These are phyloP conservation scores for Gulo gulo DNA, from an alignment of 2,113 vertebrate genomes.

Conservation along the genomic window DNA sequence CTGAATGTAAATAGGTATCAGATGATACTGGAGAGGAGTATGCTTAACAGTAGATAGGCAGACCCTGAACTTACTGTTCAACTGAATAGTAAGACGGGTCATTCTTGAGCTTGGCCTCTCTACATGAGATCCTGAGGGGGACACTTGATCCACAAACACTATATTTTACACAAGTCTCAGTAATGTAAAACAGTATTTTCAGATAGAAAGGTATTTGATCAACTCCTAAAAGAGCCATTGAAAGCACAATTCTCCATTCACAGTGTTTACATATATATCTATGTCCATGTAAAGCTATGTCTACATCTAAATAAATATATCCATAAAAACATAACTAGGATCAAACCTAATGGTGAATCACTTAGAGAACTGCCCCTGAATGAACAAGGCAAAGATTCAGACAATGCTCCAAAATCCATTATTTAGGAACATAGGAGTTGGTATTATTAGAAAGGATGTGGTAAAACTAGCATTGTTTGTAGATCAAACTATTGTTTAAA, in stretches of 20 bases:
- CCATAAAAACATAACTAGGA: not conserved
- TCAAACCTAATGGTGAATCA: not conserved
- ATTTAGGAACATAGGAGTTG: not conserved
- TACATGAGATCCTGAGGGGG: not conserved
- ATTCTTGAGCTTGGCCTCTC: not conserved
- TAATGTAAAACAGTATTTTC: not conserved
- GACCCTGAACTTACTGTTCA: not conserved
- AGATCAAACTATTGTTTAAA: not conserved
- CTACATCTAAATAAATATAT: not conserved
- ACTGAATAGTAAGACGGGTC: not conserved
- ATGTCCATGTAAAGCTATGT: not conserved
- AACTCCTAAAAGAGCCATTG: not conserved
- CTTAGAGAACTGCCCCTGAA: not conserved
- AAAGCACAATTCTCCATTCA: not conserved
- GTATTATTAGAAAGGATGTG: not conserved
- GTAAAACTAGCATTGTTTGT: not conserved
- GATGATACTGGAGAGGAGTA: not conserved
- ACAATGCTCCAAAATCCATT: not conserved
- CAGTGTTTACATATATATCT: not conserved
- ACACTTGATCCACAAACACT: not conserved
- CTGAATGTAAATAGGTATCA: not conserved
- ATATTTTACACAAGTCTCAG: not conserved
- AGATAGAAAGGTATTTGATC: not conserved
- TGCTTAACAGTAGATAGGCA: not conserved
- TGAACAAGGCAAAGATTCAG: not conserved